Conservation (phyloP, 2,888 invertebrate species). For the Deroplatys truncata region DNA sequence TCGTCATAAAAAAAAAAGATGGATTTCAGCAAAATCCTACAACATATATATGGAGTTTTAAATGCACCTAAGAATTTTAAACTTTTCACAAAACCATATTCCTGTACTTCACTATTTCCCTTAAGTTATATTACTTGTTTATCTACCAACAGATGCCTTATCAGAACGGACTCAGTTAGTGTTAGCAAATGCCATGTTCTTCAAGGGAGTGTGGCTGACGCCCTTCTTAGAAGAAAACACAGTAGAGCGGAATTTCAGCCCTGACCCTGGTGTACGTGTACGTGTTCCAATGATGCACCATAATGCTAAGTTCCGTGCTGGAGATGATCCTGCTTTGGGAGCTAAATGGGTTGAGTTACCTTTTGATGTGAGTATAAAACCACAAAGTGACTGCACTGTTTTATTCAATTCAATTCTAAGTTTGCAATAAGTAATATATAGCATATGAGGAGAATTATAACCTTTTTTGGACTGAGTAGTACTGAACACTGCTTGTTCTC, state of each 20-base stretch:
- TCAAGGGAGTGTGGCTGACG: constrained; percentile 31
- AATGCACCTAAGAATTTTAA: no score
- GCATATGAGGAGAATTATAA: no score
- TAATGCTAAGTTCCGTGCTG: constrained; percentile 25
- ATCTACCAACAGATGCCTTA: constrained; percentile 21
- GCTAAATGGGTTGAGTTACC: constrained; percentile 32
- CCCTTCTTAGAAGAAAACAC: constrained; percentile 27
- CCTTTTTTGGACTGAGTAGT: no score
- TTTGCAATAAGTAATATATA: background rate
- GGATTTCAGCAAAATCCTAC: no score
- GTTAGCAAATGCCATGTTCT: constrained; percentile 32
- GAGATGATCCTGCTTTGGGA: constrained; percentile 24
- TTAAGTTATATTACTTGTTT: no score
- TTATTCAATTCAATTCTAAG: no score
- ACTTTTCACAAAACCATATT: no score
- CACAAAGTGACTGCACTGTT: background rate
- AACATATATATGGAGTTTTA: no score
- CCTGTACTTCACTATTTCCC: no score
- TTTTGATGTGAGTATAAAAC: constrained; percentile 29
- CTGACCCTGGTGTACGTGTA: constrained; percentile 6
- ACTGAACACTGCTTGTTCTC: no score
- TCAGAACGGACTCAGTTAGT: constrained; percentile 28
- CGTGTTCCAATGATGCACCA: constrained; percentile 31
- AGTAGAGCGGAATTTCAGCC: constrained; percentile 23
- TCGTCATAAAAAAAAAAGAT: no score